A percentile compares a stretch with the other conserved stretches of the same genome.
Evolutionary conservation across 2,113 vertebrate genomes (phyloP).

Genomic region (Bambusicola thoracicus): DNA sequence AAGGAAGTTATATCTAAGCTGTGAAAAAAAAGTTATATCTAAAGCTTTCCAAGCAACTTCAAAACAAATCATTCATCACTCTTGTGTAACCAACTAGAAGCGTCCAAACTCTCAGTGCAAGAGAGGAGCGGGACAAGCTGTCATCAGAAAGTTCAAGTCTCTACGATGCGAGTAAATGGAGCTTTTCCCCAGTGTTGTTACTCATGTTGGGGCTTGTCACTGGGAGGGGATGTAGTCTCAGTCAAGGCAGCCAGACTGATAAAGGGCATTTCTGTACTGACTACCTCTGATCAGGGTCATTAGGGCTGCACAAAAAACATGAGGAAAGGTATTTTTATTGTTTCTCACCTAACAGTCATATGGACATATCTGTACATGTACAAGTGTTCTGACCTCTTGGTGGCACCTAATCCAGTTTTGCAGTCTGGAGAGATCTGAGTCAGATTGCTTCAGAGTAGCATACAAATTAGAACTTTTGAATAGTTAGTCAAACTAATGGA

Average conservation of each 20-base stretch:
- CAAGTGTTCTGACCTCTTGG: not conserved
- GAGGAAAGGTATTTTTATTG: not conserved
- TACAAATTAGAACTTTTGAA: not conserved
- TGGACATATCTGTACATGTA: not conserved
- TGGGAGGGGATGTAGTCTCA: not conserved
- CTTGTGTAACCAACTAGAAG: not conserved
- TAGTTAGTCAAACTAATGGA: not conserved
- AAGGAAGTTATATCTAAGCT: too few relatives aligned
- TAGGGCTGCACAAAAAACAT: not conserved
- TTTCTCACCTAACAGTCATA: not conserved
- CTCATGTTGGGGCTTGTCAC: not conserved
- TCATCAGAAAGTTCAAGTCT: not conserved
- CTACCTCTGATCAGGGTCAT: not conserved
- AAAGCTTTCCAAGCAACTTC: not conserved
- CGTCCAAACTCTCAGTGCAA: not conserved
- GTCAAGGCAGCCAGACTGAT: not conserved
- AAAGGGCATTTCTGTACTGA: not conserved
- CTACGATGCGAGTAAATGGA: not conserved
- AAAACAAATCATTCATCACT: not conserved
- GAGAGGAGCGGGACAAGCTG: not conserved
- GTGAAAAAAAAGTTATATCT: too few relatives aligned
- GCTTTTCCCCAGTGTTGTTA: not conserved
- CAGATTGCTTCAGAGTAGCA: not conserved
- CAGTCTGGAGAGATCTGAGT: not conserved
- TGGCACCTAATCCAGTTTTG: not conserved